These are phyloP conservation scores for Thecophora atra DNA, from an alignment of 2,888 invertebrate genomes.

Conservation along the genomic window DNA sequence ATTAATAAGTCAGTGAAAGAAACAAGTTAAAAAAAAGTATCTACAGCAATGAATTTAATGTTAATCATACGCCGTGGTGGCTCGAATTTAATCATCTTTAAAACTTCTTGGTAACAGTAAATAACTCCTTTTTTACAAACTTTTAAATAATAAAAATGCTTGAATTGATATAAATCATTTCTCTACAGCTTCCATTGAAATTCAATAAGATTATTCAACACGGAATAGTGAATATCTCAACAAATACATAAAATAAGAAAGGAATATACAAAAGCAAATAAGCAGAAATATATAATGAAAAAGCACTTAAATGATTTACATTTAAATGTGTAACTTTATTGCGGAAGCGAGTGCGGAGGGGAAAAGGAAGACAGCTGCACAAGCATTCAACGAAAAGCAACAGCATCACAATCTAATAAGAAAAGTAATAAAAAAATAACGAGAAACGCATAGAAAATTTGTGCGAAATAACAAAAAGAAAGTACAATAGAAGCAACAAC, in stretches of 20 bases:
- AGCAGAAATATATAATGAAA: too few relatives aligned
- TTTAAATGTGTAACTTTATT: neutral
- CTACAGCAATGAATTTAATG: neutral
- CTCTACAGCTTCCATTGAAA: too few relatives aligned
- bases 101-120: too few relatives aligned
- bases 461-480: neutral
- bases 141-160: too few relatives aligned
- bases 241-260: neutral
- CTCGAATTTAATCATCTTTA: too few relatives aligned
- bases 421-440: neutral
- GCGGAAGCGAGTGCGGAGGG: neutral
- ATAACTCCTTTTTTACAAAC: too few relatives aligned
- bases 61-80: neutral
- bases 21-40: neutral
- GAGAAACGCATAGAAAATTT: neutral
- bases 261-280: neutral
- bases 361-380: neutral
- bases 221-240: too few relatives aligned
- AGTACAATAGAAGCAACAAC: slow-evolving; percentile 5
- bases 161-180: too few relatives aligned
- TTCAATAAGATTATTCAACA: neutral
- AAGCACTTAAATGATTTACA: neutral
- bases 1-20: neutral
- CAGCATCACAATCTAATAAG: neutral
- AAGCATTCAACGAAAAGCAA: too few relatives aligned